Evolutionary conservation across 2,113 vertebrate species (phyloP), one percentile per base, ranked within the genome.

Genomic region (Sakesphorus luctuosus): DNA sequence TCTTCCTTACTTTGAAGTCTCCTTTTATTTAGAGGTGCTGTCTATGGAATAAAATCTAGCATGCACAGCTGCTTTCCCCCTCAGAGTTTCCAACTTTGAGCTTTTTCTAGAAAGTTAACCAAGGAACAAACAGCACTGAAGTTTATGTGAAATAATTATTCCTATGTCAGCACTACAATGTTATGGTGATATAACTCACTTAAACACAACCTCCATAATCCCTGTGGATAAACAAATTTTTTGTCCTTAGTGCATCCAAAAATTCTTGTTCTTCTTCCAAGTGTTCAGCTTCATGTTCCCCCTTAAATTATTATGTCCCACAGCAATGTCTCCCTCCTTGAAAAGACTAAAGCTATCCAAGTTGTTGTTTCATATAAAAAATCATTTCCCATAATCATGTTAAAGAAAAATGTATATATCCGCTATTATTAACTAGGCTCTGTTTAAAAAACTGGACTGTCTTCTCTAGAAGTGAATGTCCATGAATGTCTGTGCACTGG

Each of bases 391-490:
- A 52, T 46, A 77, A 80, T 74, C 29, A 28, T 5, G 11, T 62
- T 95, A 46, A 87, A 62, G 40, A 80, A 93, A 83, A 90, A 69
- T 56, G 1, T 36, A 85, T 73, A 69, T 36, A 90, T n/a, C 38
- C 72, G 36, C 7, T 67, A 24, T 67, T 86, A 35, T 59, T 88
- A 87, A 46, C 12, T 61, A 49, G 84, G 55, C 15, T 36, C 5
- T 19, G 18, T 36, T 78, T 92, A 29, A 81, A 62, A 86, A 85
- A 0, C 20, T 82, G 26, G 11, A 0, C 5, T 88, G 23, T 40
- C 11, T 65, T 83, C 74, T 93, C 55, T 63, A 83, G 20, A 83
- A 88, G 25, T n/a, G 9, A 62, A 46, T 59, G 50, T 46, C 24
- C 21, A 47, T 69, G 40, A 43, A 43, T 43, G 40, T 38, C 38